Percentiles rank a stretch among this genome's conserved stretches.
Evolutionary conservation across 2,888 invertebrate genomes (phyloP).

Genomic region (Pristionchus maxplancki): DNA sequence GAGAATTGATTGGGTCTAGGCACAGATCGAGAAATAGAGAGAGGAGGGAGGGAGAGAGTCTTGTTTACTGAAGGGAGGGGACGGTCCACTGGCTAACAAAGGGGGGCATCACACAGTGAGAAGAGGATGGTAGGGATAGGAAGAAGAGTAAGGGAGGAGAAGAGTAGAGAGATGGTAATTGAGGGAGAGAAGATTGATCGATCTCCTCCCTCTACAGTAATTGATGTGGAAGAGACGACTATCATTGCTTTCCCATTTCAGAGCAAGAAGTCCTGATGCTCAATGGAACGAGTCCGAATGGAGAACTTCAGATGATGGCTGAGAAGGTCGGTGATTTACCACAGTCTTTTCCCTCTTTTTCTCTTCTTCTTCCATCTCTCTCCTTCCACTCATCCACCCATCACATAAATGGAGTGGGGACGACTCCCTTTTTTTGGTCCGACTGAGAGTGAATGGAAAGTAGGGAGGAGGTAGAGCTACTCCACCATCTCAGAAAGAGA

Average conservation of each 20-base stretch:
- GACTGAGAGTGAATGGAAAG: conserved; percentile 41
- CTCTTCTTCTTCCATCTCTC: neutral
- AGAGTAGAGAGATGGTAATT: conserved; percentile 41
- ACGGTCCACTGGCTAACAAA: conserved; percentile 52
- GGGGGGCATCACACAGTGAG: conserved; percentile 37
- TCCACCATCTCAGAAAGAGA: neutral
- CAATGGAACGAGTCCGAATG: conserved; percentile 39
- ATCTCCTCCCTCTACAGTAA: conserved; percentile 20
- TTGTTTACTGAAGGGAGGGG: conserved; percentile 48
- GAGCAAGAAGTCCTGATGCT: neutral
- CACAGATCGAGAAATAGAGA: neutral
- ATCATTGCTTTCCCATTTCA: neutral
- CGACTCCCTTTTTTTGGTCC: conserved; percentile 29
- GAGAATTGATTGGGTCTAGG: conserved; percentile 18
- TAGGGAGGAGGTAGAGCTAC: conserved; percentile 13
- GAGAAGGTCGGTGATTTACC: conserved; percentile 35
- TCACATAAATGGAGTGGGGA: conserved; percentile 45
- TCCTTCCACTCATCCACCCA: conserved; percentile 41
- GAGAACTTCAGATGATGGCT: conserved; percentile 22
- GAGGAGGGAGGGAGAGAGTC: conserved; percentile 27
- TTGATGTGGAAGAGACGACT: conserved; percentile 1
- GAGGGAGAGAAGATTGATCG: conserved; percentile 47
- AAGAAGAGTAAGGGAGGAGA: conserved; percentile 15
- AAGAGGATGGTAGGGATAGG: conserved; percentile 11
- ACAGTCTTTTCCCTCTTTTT: neutral